Evolutionary conservation across 1,140 invertebrate genomes (phyloP).

Genomic region (Aphaenogaster rudis): DNA sequence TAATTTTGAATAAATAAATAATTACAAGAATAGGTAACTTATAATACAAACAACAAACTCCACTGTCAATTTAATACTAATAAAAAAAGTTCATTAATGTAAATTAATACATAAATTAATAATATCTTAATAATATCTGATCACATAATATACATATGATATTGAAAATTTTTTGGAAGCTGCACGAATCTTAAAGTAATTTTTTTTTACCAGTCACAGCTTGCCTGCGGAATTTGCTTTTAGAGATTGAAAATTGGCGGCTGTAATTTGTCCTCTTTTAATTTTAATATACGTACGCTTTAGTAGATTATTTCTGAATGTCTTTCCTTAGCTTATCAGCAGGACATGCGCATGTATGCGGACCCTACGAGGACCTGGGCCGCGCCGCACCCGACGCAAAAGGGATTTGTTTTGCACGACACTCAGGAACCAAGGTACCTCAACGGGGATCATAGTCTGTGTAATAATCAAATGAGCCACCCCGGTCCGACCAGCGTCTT

Average conservation of each 20-base stretch:
- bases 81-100: background rate
- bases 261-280: constrained; percentile 13
- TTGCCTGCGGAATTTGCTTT: background rate
- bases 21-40: background rate
- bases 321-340: constrained; percentile 81
- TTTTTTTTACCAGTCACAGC: background rate
- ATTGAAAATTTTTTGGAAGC: background rate
- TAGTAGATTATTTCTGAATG: background rate
- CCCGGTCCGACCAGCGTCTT: constrained; percentile 79
- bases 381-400: constrained; percentile 81
- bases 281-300: constrained; percentile 1
- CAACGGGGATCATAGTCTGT: constrained; percentile 86
- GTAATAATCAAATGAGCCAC: constrained; percentile 86
- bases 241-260: background rate
- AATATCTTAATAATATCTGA: too few species aligned
- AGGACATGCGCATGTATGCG: constrained; percentile 84
- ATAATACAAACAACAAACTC: background rate
- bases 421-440: constrained; percentile 85
- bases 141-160: background rate
- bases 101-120: background rate
- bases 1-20: constrained; percentile 24
- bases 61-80: background rate
- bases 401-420: constrained; percentile 86
- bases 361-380: constrained; percentile 84
- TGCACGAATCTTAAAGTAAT: constrained; percentile 17